phyloP scores from a whole-genome alignment of 2,113 vertebrate species.

The Toxotes jaculatrix region DNA sequence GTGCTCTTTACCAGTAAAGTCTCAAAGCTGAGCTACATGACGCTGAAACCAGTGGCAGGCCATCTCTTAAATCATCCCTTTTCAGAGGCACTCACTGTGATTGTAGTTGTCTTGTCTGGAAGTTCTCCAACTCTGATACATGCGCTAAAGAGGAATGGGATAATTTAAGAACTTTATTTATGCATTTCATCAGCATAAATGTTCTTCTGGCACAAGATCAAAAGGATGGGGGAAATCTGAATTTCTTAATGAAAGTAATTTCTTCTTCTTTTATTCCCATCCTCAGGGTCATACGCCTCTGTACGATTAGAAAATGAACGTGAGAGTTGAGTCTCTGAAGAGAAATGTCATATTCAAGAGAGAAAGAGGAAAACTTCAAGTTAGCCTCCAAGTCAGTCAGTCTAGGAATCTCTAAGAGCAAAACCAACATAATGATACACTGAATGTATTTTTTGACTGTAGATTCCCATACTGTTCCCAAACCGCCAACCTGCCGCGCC shows the following conservation, averaged over 20 bases:
- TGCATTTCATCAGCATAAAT: constrained; percentile 91
- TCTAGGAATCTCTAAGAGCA: constrained; percentile 81
- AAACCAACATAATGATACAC: constrained; percentile 25
- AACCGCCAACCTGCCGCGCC: background rate
- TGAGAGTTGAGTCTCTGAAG: constrained; percentile 77
- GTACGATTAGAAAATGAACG: constrained; percentile 82
- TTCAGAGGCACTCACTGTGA: constrained; percentile 83
- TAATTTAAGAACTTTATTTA: constrained; percentile 88
- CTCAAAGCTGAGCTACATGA: constrained; percentile 47
- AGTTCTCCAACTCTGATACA: constrained; percentile 84
- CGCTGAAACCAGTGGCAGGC: constrained; percentile 58
- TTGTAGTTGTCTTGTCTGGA: constrained; percentile 86
- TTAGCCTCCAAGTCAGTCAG: constrained; percentile 71
- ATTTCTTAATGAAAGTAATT: constrained; percentile 90
- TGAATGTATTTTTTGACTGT: constrained; percentile 38
- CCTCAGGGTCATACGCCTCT: constrained; percentile 85
- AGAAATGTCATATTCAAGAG: constrained; percentile 70
- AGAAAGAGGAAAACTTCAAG: constrained; percentile 69
- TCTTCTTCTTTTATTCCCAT: constrained; percentile 87
- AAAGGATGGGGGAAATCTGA: constrained; percentile 86
- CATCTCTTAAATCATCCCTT: constrained; percentile 79
- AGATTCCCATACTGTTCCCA: background rate
- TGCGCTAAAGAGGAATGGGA: constrained; percentile 82
- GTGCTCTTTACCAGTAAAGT: constrained; percentile 58
- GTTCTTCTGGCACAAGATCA: constrained; percentile 89